Conservation (phyloP, 53 echinoderm and acorn worm genomes). For the Mesocentrotus franciscanus region DNA sequence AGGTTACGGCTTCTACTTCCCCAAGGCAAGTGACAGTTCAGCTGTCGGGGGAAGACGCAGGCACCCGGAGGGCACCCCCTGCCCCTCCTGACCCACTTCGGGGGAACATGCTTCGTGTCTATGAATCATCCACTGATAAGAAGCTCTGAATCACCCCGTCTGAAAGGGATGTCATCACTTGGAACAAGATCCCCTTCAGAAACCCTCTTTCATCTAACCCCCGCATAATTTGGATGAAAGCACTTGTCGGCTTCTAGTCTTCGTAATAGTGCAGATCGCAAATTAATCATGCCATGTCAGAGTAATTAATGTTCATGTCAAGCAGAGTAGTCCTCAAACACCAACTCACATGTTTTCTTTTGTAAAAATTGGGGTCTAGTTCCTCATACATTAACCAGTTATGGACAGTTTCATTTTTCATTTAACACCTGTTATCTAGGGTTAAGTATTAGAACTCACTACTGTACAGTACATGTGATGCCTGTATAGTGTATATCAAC, state of each 20-base stretch:
- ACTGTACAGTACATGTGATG: neutral
- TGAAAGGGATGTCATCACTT: conserved; percentile 28
- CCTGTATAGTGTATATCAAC: neutral
- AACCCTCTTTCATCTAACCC: neutral
- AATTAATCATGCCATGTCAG: neutral
- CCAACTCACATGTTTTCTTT: neutral
- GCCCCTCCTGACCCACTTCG: conserved; percentile 42
- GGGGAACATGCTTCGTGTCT: neutral
- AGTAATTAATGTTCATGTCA: neutral
- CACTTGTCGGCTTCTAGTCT: too few species aligned
- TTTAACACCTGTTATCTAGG: neutral
- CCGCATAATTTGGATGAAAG: too few species aligned
- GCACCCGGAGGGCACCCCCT: conserved; percentile 1
- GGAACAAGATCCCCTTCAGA: neutral
- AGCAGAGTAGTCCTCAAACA: neutral
- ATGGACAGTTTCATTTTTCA: neutral
- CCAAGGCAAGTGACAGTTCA: conserved; percentile 18
- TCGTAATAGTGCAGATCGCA: neutral
- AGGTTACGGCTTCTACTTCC: conserved; percentile 4
- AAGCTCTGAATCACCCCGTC: neutral
- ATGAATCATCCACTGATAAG: neutral
- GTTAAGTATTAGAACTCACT: neutral
- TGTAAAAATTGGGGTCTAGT: neutral
- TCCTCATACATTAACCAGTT: neutral
- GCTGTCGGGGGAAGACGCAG: conserved; percentile 15